A percentile compares a stretch with the other conserved stretches of the same genome.
Evolutionary conservation across 2,888 invertebrate species (phyloP).

Genomic region (Clitarchus hookeri): DNA sequence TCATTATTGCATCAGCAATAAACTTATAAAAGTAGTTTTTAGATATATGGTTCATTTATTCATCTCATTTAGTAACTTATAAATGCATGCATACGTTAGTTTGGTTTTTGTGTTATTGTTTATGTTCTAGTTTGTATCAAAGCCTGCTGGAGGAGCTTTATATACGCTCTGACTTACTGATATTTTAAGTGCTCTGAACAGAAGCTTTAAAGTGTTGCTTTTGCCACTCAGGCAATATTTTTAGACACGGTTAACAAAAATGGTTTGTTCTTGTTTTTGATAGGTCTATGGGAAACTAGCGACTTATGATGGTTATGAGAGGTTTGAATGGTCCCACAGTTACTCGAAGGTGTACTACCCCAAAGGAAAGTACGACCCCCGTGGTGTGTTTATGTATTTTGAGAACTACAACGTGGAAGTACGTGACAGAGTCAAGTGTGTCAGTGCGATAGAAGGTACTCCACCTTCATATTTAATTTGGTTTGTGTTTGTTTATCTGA

Average conservation of each 20-base stretch:
- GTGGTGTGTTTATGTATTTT: constrained; percentile 93
- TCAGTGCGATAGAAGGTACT: constrained; percentile 84
- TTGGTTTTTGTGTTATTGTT: too few relatives aligned
- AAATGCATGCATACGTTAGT: too few relatives aligned
- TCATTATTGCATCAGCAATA: too few relatives aligned
- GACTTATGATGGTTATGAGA: constrained; percentile 71
- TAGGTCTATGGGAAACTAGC: constrained; percentile 85
- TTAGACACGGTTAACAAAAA: background rate
- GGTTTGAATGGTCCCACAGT: constrained; percentile 94
- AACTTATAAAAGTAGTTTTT: too few relatives aligned
- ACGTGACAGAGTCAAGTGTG: constrained; percentile 92
- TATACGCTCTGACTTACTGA: too few relatives aligned
- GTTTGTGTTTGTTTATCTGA: background rate
- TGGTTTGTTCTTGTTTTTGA: constrained; percentile 40
- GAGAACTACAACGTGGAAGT: constrained; percentile 98
- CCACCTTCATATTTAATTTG: background rate
- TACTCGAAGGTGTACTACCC: constrained; percentile 90
- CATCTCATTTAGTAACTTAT: too few relatives aligned
- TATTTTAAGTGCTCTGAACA: too few relatives aligned
- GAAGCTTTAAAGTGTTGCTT: too few relatives aligned
- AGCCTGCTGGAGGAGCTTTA: too few relatives aligned
- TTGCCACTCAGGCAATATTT: too few relatives aligned
- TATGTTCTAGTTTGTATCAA: too few relatives aligned
- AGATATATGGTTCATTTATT: too few relatives aligned
- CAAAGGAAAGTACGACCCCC: constrained; percentile 84